Conservation (phyloP, 2,888 invertebrate species). For the Antheraea yamamai region DNA sequence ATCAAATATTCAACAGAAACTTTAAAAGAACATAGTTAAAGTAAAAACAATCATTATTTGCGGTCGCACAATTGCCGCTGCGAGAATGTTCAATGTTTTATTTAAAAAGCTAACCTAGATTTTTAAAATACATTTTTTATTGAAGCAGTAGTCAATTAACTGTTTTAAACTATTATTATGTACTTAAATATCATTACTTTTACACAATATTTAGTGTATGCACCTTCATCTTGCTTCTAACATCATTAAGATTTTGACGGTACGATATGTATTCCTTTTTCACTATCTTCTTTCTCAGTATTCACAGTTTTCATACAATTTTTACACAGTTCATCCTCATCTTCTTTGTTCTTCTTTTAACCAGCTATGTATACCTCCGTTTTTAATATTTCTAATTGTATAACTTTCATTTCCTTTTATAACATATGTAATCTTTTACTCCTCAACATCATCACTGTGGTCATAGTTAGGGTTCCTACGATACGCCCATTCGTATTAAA, state of each 20-base stretch:
- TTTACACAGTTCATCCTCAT: background rate
- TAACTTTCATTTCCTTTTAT: no score
- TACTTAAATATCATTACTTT: background rate
- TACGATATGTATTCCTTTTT: background rate
- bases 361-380: no score
- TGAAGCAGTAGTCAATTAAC: background rate
- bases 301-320: background rate
- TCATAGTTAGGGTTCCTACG: no score
- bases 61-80: conserved; percentile 34
- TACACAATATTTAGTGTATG: background rate
- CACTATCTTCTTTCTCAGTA: background rate
- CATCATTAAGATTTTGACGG: background rate
- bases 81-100: conserved; percentile 48
- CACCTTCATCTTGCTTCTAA: background rate
- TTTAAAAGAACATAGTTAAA: conserved; percentile 35
- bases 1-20: background rate
- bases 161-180: background rate
- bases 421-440: no score
- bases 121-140: conserved; percentile 24
- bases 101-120: conserved; percentile 48
- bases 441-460: no score
- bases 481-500: no score
- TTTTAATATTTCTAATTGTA: no score
- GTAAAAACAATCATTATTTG: conserved; percentile 38
- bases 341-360: background rate